Base-by-base conservation (phyloP, 2,797 vertebrate species). In the Petrocephalus schoutedeni region DNA sequence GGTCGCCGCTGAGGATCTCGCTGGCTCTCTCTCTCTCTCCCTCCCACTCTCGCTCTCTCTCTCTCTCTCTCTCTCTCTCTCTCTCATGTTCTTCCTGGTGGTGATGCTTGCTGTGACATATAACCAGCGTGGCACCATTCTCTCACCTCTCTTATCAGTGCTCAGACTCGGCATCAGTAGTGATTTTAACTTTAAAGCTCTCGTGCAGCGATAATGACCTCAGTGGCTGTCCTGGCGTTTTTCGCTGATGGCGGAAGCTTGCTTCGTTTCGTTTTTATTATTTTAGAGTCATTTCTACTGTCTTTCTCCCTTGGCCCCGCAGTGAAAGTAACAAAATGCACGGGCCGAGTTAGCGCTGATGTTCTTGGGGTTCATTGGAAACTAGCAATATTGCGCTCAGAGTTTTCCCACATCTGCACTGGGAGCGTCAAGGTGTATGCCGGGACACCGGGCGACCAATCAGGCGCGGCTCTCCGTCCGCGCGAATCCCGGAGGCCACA, bases 381-480 rank as follows among this genome's bases (percentile, higher is more conserved):
- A 77, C 83, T 87, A 80, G 67, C 85, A 89, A 87, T 87, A 86
- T 83, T 61, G n/a, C 12, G 41, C 74, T 80, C 23, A 45, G 45
- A 49, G 67, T 28, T 58, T 54, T 87, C 71, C 86, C 87, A 16
- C 77, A 49, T 57, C 67, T 88, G 56, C 88, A 49, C 87, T 86
- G 86, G 53, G 41, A 83, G 58, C 32, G 57, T 85, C 77, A 58
- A 74, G 86, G 49, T 87, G 71, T 82, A 56, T 41, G 61, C 4
- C 51, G 57, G 45, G 23, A 51, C 88, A 54, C 16, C 57, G 82
- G 90, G 61, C 51, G 32, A 86, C 45, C 59, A 49, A 87, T 88
- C 88, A 59, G 86, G 84, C 87, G 89, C 89, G 4, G 91, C 86
- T 90, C 87, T 88, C 83, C 36, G 23, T 88, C 88, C 87, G 86